These are phyloP conservation scores for Mionectes macconnelli DNA, from an alignment of 2,113 vertebrate genomes.

Conservation along the genomic window DNA sequence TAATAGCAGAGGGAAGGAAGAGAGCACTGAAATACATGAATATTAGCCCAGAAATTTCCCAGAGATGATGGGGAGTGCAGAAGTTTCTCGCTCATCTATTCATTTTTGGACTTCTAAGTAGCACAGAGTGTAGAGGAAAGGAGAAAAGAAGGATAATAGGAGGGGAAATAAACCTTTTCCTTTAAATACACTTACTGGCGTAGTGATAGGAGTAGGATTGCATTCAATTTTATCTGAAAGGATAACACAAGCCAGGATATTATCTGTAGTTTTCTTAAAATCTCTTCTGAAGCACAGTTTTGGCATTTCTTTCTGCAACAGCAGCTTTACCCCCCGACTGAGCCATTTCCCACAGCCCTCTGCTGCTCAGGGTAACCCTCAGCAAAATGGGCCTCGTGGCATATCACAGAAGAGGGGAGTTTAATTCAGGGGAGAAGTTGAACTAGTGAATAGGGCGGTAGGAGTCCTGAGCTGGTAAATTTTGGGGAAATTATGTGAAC, in stretches of 20 bases:
- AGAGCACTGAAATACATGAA: slow-evolving; percentile 1
- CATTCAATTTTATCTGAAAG: slow-evolving; percentile 21
- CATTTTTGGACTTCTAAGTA: neutral
- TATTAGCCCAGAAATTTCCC: neutral
- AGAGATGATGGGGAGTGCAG: neutral
- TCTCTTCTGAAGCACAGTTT: neutral
- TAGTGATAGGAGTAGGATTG: neutral
- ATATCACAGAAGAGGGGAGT: neutral
- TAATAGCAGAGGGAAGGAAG: neutral
- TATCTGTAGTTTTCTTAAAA: slow-evolving; percentile 29
- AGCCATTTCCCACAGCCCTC: neutral
- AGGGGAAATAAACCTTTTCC: slow-evolving; percentile 14
- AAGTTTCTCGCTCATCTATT: slow-evolving; percentile 34
- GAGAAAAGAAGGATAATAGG: neutral
- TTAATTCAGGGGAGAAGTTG: neutral
- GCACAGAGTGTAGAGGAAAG: neutral
- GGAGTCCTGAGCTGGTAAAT: neutral
- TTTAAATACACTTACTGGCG: neutral
- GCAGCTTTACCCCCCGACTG: neutral
- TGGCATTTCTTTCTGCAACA: neutral
- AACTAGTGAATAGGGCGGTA: neutral
- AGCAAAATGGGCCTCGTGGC: neutral
- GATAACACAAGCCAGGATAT: neutral
- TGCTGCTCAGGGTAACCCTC: neutral
- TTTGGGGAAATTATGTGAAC: neutral